Percentiles rank a stretch among this genome's conserved stretches.
phyloP scores from a whole-genome alignment of 2,888 invertebrate species.

The Minunthozetes semirufus region DNA sequence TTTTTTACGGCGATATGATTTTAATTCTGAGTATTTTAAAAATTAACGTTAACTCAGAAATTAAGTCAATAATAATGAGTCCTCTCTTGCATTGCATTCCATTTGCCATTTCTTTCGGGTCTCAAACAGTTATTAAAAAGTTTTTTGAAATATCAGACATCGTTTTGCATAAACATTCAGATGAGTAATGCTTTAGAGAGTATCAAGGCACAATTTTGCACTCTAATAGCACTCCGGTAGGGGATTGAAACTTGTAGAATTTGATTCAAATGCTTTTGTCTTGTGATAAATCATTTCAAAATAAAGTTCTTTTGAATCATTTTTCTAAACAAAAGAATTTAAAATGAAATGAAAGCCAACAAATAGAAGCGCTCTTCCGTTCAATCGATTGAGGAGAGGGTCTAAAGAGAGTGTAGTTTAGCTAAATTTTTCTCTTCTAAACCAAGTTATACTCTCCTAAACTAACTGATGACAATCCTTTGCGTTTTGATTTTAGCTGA shows the following conservation, averaged over 20 bases:
- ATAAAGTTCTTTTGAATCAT: too few species aligned
- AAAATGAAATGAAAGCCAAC: too few species aligned
- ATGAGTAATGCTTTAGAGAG: neutral
- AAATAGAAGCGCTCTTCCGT: too few species aligned
- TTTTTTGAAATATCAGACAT: neutral
- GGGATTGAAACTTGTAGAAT: too few species aligned
- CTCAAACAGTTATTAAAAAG: slow-evolving; percentile 20
- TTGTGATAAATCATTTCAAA: too few species aligned
- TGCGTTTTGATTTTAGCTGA: slow-evolving; percentile 65
- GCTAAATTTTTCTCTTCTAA: too few species aligned
- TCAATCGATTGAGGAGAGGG: too few species aligned
- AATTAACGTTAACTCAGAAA: slow-evolving; percentile 31
- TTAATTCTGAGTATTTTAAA: slow-evolving; percentile 32
- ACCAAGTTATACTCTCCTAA: neutral
- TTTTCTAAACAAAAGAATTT: too few species aligned
- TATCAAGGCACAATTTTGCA: too few species aligned
- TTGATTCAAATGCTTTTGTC: too few species aligned
- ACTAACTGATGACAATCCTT: neutral
- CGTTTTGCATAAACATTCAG: neutral
- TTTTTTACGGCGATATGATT: slow-evolving; percentile 37
- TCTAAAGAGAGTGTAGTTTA: too few species aligned
- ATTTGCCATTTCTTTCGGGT: neutral
- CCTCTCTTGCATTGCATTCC: neutral
- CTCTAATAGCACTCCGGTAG: too few species aligned
- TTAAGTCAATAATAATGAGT: slow-evolving; percentile 21